Percentiles rank a stretch among this genome's conserved stretches.
These are phyloP conservation scores for Ophonus ardosiacus DNA, from an alignment of 2,888 invertebrate genomes.

Conservation along the genomic window DNA sequence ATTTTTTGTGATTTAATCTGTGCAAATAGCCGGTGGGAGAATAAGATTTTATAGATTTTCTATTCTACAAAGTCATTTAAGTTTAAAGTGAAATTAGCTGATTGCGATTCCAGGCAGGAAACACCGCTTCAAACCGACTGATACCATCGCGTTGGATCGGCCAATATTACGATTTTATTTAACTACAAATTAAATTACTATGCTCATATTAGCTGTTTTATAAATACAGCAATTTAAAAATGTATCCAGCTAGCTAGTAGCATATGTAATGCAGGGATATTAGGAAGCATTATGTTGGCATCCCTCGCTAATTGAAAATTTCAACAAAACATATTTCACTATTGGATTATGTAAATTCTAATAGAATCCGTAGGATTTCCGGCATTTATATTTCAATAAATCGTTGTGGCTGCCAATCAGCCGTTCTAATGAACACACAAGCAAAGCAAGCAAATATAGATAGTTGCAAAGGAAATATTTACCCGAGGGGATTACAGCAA, in stretches of 20 bases:
- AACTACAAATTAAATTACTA: background rate
- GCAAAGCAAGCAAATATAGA: background rate
- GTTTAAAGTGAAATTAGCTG: conserved; percentile 20
- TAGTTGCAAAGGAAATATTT: background rate
- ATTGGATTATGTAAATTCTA: conserved; percentile 25
- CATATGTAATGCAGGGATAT: background rate
- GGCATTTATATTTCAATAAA: conserved; percentile 7
- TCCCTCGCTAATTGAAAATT: conserved; percentile 6
- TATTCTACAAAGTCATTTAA: background rate
- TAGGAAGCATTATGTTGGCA: background rate
- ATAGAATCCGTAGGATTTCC: background rate
- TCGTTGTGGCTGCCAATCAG: background rate
- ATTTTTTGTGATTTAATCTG: background rate
- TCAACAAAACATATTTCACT: conserved; percentile 22
- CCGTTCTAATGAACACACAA: background rate
- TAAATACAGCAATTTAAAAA: background rate
- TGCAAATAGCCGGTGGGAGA: background rate
- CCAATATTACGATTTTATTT: background rate
- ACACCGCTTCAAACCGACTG: conserved; percentile 1
- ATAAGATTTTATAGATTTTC: conserved; percentile 25
- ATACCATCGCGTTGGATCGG: background rate
- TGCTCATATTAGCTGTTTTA: background rate
- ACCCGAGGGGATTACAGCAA: background rate
- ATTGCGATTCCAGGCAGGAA: conserved; percentile 3
- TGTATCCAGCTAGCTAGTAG: background rate